Conservation (phyloP, 2,888 invertebrate species). For the Alitta virens region DNA sequence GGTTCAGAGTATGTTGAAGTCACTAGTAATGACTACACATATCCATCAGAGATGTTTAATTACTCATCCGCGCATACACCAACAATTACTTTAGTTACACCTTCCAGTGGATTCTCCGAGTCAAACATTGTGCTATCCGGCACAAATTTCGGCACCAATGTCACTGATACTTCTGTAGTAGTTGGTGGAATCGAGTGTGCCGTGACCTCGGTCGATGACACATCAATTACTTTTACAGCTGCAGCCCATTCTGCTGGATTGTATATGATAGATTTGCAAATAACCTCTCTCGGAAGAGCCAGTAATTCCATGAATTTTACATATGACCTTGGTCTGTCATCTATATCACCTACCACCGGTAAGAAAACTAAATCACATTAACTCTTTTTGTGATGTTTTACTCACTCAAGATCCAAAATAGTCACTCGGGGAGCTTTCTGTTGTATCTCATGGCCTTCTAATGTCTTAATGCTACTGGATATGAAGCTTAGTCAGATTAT, state of each 20-base stretch:
- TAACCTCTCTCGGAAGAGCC: slow-evolving; percentile 2
- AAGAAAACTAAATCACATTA: too few relatives aligned
- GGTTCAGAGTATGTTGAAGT: too few relatives aligned
- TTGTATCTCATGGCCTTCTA: too few relatives aligned
- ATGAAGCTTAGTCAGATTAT: too few relatives aligned
- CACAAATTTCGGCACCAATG: slow-evolving; percentile 35
- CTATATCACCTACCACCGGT: slow-evolving; percentile 13
- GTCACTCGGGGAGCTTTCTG: too few relatives aligned
- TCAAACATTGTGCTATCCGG: slow-evolving; percentile 29
- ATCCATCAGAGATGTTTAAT: not conserved
- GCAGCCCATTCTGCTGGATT: slow-evolving; percentile 11
- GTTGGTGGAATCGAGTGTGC: slow-evolving; percentile 2
- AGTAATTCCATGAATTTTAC: slow-evolving; percentile 1
- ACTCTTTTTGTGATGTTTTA: too few relatives aligned
- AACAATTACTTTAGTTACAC: slow-evolving; percentile 35
- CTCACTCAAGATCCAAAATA: too few relatives aligned
- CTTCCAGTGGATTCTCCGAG: slow-evolving; percentile 27
- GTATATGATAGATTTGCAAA: slow-evolving; percentile 3
- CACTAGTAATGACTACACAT: too few relatives aligned
- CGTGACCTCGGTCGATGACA: not conserved
- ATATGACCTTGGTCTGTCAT: slow-evolving; percentile 5
- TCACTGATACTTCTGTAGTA: slow-evolving; percentile 27
- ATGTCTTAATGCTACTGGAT: too few relatives aligned
- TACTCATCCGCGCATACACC: slow-evolving; percentile 34
- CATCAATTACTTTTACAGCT: not conserved